Conservation (phyloP, 2,797 vertebrate species). For the Mionectes olivaceus region DNA sequence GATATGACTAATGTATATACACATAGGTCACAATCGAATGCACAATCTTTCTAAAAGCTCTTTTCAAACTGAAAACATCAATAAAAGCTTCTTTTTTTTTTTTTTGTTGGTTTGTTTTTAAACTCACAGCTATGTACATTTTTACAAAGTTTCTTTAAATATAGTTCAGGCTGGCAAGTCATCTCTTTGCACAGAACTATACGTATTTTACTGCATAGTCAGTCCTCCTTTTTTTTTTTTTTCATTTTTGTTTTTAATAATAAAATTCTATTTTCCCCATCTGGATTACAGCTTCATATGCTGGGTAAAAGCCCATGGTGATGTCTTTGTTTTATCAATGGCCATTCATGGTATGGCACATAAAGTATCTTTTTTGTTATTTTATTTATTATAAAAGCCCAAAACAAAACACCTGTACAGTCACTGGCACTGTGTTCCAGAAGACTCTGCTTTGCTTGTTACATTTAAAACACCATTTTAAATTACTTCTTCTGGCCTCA, state of each 20-base stretch:
- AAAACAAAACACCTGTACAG: constrained; percentile 59
- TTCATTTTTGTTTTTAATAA: constrained; percentile 72
- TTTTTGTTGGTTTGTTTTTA: constrained; percentile 59
- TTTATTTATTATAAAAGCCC: constrained; percentile 58
- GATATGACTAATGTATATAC: constrained; percentile 87
- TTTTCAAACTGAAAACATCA: constrained; percentile 85
- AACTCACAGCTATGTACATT: constrained; percentile 88
- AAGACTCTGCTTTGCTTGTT: constrained; percentile 52
- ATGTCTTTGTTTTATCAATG: constrained; percentile 64
- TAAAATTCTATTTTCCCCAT: constrained; percentile 74
- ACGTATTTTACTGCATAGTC: constrained; percentile 79
- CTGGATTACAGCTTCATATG: constrained; percentile 68
- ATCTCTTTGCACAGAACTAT: constrained; percentile 77
- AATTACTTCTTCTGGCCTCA: constrained; percentile 57
- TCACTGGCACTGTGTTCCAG: constrained; percentile 75
- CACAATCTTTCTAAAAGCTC: constrained; percentile 84
- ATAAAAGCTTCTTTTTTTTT: constrained; percentile 77
- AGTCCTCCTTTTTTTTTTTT: constrained; percentile 66
- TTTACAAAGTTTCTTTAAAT: constrained; percentile 93
- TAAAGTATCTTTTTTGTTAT: constrained; percentile 72
- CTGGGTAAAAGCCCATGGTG: constrained; percentile 66
- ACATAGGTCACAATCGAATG: constrained; percentile 85
- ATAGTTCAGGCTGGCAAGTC: constrained; percentile 90
- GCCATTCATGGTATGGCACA: constrained; percentile 80
- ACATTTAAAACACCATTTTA: constrained; percentile 51